Percentiles rank a stretch among this genome's conserved stretches.
phyloP scores from a whole-genome alignment of 2,113 vertebrate genomes.

The Zosterops borbonicus region DNA sequence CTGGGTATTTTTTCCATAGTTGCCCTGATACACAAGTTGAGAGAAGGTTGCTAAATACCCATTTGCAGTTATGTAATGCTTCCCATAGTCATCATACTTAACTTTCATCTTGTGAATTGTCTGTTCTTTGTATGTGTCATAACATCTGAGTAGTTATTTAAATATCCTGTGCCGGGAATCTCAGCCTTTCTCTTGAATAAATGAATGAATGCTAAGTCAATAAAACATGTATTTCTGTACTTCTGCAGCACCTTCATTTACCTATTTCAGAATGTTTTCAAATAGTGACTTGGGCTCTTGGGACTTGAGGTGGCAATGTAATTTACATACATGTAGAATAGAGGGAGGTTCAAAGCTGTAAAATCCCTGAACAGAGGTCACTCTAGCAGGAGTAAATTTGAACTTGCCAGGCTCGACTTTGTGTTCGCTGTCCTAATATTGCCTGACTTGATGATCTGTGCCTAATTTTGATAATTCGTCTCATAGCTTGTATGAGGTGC shows the following conservation, averaged over 20 bases:
- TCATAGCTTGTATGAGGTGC: not conserved
- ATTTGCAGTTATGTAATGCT: not conserved
- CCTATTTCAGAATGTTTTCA: not conserved
- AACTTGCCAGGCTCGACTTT: not conserved
- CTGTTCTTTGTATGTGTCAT: not conserved
- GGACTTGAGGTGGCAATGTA: fast-evolving
- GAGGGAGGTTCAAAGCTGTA: not conserved
- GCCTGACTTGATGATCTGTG: not conserved
- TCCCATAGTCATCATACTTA: not conserved
- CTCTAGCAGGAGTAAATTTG: not conserved
- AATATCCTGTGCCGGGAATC: not conserved
- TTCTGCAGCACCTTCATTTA: not conserved
- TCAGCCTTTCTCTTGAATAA: not conserved
- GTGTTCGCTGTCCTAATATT: not conserved
- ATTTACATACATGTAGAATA: not conserved
- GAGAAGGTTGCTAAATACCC: not conserved
- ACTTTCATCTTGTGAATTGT: not conserved
- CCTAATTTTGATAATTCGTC: not conserved
- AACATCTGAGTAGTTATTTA: not conserved
- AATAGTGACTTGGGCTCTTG: not conserved
- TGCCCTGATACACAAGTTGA: not conserved
- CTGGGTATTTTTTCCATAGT: not conserved
- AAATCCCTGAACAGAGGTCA: not conserved
- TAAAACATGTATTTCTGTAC: not conserved
- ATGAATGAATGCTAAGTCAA: not conserved